phyloP scores from a whole-genome alignment of 2,113 vertebrate genomes.

The Okapia johnstoni region DNA sequence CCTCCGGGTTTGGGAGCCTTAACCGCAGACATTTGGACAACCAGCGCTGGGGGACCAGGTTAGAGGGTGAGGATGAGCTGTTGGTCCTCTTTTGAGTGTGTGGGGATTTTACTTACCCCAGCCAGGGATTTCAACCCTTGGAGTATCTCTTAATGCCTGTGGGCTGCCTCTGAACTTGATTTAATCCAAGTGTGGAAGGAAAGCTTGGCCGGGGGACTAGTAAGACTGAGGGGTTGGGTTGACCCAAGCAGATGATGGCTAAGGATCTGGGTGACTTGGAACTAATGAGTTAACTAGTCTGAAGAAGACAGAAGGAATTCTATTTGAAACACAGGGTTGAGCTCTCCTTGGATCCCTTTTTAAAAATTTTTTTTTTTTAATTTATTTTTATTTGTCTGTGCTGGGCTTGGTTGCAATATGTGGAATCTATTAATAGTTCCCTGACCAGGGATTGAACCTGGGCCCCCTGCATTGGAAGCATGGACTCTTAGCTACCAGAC shows the following conservation, averaged over 20 bases:
- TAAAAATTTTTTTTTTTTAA: accelerated
- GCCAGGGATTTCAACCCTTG: not conserved
- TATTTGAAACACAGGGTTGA: not conserved
- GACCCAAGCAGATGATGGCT: not conserved
- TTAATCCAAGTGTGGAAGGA: not conserved
- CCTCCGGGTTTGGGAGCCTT: not conserved
- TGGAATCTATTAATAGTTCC: not conserved
- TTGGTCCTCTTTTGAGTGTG: not conserved
- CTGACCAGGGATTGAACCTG: not conserved
- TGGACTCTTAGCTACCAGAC: not conserved
- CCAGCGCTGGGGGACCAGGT: not conserved
- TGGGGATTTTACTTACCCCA: not conserved
- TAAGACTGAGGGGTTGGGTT: not conserved
- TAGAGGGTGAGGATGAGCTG: not conserved
- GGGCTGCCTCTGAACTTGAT: not conserved
- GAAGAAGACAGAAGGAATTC: not conserved
- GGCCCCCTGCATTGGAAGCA: not conserved
- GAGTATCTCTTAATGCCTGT: not conserved
- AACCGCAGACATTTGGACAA: not conserved
- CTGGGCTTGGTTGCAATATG: not conserved
- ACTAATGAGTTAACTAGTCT: not conserved
- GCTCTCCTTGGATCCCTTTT: not conserved
- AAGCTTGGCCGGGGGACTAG: not conserved
- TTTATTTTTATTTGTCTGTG: not conserved
- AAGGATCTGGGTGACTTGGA: not conserved